phyloP scores from a whole-genome alignment of 1,140 invertebrate species.

The Riptortus pedestris region DNA sequence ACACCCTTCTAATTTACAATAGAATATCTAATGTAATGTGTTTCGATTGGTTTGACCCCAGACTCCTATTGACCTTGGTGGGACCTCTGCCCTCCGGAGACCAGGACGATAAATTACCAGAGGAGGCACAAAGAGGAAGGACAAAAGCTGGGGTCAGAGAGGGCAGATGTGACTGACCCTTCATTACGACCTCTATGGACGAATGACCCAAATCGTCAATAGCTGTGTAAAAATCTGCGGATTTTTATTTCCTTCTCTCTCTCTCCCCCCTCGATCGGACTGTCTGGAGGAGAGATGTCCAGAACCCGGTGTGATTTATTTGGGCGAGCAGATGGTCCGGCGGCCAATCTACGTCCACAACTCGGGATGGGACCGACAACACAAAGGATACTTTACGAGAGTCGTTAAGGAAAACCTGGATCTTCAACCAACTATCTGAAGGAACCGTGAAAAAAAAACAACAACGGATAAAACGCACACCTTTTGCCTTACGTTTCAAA shows the following conservation, averaged over 20 bases:
- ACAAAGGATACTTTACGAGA: not conserved
- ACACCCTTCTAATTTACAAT: too few relatives aligned
- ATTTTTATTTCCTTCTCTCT: not conserved
- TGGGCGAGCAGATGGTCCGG: not conserved
- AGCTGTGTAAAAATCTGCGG: not conserved
- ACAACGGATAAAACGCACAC: too few relatives aligned
- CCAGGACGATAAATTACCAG: not conserved
- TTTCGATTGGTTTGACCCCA: not conserved
- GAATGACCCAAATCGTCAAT: not conserved
- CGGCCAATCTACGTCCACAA: not conserved
- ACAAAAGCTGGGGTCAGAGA: too few relatives aligned
- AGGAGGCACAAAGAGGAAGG: not conserved
- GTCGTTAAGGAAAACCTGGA: not conserved
- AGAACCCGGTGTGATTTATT: not conserved
- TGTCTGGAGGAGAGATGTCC: not conserved
- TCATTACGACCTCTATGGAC: not conserved
- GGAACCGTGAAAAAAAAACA: too few relatives aligned
- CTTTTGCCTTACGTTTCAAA: too few relatives aligned
- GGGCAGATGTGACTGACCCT: constrained; percentile 4
- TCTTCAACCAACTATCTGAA: not conserved
- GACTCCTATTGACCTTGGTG: not conserved
- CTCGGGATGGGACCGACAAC: not conserved
- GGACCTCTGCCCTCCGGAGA: not conserved
- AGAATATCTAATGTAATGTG: not conserved
- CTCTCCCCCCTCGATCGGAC: not conserved